Percentiles rank a stretch among this genome's conserved stretches.
These are phyloP conservation scores for Ochropacha duplaris DNA, from an alignment of 2,888 invertebrate genomes.

Conservation along the genomic window DNA sequence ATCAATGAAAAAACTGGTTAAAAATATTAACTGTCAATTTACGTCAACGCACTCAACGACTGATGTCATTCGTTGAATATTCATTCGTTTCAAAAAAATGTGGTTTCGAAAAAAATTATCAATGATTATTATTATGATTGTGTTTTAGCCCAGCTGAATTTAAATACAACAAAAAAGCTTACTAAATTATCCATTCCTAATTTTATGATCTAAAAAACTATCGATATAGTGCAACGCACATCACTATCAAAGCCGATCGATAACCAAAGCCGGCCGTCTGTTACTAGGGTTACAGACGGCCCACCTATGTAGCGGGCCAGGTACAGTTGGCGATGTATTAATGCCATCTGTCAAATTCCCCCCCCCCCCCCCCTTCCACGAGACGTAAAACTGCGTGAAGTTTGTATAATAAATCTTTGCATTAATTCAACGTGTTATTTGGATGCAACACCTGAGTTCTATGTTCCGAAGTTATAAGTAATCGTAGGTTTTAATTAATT, in stretches of 20 bases:
- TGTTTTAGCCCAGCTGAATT: too few species aligned
- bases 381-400: constrained; percentile 3
- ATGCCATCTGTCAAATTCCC: constrained; percentile 14
- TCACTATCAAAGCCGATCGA: constrained; percentile 47
- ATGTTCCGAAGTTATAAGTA: background rate
- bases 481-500: background rate
- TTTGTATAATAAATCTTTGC: constrained; percentile 5
- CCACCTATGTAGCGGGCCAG: constrained; percentile 7
- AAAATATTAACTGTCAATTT: too few species aligned
- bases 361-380: background rate
- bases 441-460: background rate
- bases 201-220: background rate
- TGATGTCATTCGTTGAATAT: too few species aligned
- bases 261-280: constrained; percentile 49
- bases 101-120: too few species aligned
- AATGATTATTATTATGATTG: too few species aligned
- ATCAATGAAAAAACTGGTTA: too few species aligned
- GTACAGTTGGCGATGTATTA: constrained; percentile 5
- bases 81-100: too few species aligned
- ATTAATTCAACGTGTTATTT: constrained; percentile 4
- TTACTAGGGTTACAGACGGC: constrained; percentile 56
- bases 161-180: too few species aligned
- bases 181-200: too few species aligned
- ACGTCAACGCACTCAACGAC: too few species aligned
- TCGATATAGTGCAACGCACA: constrained; percentile 18